Percentiles rank a stretch among this genome's conserved stretches.
These are phyloP conservation scores for Steatocranus sp. DNA, from an alignment of 2,797 vertebrate genomes.

Conservation along the genomic window DNA sequence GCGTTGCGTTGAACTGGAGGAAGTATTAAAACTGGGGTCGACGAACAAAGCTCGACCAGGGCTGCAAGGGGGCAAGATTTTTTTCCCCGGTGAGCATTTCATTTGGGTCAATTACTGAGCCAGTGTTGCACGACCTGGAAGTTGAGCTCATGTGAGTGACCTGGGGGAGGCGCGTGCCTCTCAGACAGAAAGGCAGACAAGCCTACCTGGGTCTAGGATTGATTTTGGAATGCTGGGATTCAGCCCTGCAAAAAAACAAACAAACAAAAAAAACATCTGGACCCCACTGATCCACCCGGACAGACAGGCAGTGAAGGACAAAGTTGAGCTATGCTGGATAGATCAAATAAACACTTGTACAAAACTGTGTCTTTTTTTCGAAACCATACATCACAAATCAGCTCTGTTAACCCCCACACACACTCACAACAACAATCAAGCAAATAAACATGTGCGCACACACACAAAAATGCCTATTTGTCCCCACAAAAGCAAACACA, in stretches of 20 bases:
- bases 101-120: conserved; percentile 58
- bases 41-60: conserved; percentile 48
- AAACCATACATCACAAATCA: conserved; percentile 39
- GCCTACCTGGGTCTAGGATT: conserved; percentile 23
- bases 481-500: conserved; percentile 4
- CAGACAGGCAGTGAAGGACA: conserved; percentile 49
- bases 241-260: background rate
- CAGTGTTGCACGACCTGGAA: conserved; percentile 50
- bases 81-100: conserved; percentile 48
- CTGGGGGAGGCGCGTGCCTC: conserved; percentile 41
- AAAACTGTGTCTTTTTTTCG: conserved; percentile 36
- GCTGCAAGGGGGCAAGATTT: conserved; percentile 15
- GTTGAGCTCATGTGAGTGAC: conserved; percentile 62
- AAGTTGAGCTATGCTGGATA: conserved; percentile 28
- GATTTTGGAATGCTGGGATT: conserved; percentile 16
- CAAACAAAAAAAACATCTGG: conserved; percentile 50
- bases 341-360: conserved; percentile 35
- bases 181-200: conserved; percentile 34
- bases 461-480: conserved; percentile 10
- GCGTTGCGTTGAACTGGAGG: conserved; percentile 24
- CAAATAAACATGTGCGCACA: conserved; percentile 32
- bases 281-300: conserved; percentile 52
- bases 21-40: conserved; percentile 63
- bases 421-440: conserved; percentile 5
- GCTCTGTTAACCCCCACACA: background rate